A percentile compares a stretch with the other conserved stretches of the same genome.
Evolutionary conservation across 35 echinoderm and acorn worm genomes (phyloP).

Genomic region (Heliocidaris erythrogramma): DNA sequence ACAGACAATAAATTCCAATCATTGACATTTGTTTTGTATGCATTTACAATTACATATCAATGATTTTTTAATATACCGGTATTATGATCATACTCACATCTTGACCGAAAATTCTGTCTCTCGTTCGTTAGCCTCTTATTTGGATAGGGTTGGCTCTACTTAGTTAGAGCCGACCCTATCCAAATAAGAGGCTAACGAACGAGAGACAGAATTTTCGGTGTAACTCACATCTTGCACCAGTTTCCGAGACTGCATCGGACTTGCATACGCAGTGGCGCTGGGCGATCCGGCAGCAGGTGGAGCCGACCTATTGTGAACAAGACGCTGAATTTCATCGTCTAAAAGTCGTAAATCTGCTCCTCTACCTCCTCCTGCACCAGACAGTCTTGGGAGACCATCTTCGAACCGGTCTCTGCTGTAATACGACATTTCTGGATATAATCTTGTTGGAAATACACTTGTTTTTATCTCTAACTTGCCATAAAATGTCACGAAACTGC

Average conservation of each 20-base stretch:
- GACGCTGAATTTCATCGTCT: constrained; percentile 82
- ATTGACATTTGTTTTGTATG: too few relatives aligned
- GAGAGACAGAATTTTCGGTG: too few relatives aligned
- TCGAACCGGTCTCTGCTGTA: constrained; percentile 32
- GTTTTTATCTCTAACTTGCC: background rate
- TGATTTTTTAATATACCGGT: too few relatives aligned
- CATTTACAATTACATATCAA: too few relatives aligned
- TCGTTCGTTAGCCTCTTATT: too few relatives aligned
- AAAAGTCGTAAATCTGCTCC: constrained; percentile 51
- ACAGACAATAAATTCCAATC: too few relatives aligned
- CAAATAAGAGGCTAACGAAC: too few relatives aligned
- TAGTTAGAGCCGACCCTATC: too few relatives aligned
- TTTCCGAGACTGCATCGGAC: constrained; percentile 61
- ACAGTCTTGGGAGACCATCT: constrained; percentile 37
- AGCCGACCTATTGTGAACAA: constrained; percentile 75
- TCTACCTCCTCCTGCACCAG: background rate
- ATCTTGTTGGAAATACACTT: background rate
- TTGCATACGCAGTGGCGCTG: background rate
- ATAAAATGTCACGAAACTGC: background rate
- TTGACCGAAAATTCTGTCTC: too few relatives aligned
- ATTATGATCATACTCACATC: constrained; percentile 19
- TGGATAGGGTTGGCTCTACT: too few relatives aligned
- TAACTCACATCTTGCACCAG: constrained; percentile 95
- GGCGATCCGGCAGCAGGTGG: constrained; percentile 53
- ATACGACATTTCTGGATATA: constrained; percentile 7